Evolutionary conservation across 2,888 invertebrate species (phyloP), one percentile per base, ranked within the genome.

Genomic region (Apodemia zela): DNA sequence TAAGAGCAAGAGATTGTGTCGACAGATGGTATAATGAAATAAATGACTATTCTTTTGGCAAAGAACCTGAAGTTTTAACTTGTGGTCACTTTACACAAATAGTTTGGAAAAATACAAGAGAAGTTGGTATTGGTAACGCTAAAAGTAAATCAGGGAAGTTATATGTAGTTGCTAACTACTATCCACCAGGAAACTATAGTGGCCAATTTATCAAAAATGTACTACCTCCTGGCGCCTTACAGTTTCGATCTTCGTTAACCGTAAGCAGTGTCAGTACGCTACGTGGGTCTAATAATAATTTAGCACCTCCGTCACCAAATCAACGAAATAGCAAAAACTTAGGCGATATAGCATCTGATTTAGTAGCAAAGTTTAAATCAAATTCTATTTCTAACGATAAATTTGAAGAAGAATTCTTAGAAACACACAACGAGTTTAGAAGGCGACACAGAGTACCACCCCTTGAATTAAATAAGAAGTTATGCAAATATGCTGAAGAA

Each of bases 81-180:
- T 94, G 95, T 61, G 95, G 95, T 68, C 93, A 93, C 80, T 94
- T 96, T 73, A 95, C 96, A 0, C 97, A 97, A 89, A 94, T 97
- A 0, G 93, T 97, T n/a, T 97, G 97, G 97, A 95, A 94, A 78
- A 93, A 92, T 42, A 95, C 95, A 4, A 93, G 87, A 70, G 95
- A 96, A 75, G 82, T 97, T 66, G 97, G 97, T 0, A 93, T 97
- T 3, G 97, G 95, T 0, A 94, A 93, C 75, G 95, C 96, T 5
- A 94, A 94, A 73, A 94, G 94, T 72, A 94, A 94, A 72, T 94
- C 94, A 62, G 97, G 96, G 0, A 95, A 96, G 79, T 93, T 96
- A 1, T 96, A 96, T 73, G 96, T 98, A 0, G 97, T 98, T 0
- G 96, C 95, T 62, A 96, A 97, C 81, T 97, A 97, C 76, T 93